Percentiles rank a stretch among this genome's conserved stretches.
phyloP scores from a whole-genome alignment of 2,113 vertebrate genomes.

The Oreochromis aureus region DNA sequence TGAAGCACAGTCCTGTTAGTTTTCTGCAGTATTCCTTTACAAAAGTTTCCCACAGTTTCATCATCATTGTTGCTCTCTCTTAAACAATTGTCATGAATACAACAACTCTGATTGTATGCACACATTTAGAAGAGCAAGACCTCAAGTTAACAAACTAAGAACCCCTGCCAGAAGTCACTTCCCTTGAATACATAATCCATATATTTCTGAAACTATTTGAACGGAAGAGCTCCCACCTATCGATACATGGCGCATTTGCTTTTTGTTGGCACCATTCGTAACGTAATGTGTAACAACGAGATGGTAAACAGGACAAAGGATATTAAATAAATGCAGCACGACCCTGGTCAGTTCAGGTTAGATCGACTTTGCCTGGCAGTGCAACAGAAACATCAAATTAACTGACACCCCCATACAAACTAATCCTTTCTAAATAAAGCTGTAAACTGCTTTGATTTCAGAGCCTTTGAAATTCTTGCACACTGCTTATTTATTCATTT shows the following conservation, averaged over 20 bases:
- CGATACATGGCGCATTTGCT: too few relatives aligned
- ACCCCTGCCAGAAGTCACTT: background rate
- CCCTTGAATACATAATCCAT: background rate
- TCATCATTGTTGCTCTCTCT: conserved; percentile 36
- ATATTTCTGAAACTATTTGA: background rate
- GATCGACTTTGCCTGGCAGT: background rate
- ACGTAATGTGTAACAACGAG: background rate
- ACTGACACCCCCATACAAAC: background rate
- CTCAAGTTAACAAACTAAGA: background rate
- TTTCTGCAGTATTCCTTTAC: background rate
- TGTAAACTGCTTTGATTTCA: background rate
- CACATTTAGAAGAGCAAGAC: background rate
- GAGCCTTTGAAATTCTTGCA: background rate
- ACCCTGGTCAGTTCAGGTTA: background rate
- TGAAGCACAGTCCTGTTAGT: conserved; percentile 1
- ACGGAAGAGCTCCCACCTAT: background rate
- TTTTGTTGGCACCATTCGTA: background rate
- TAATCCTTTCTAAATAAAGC: background rate
- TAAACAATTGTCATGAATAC: conserved; percentile 10
- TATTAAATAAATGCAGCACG: background rate
- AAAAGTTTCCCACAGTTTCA: conserved; percentile 50
- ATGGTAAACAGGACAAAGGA: background rate
- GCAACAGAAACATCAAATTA: background rate
- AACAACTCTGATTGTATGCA: background rate
- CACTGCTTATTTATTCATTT: background rate